Percentiles rank a stretch among this genome's conserved stretches.
Evolutionary conservation across 2,113 vertebrate genomes (phyloP).

Genomic region (Lonchura striata): DNA sequence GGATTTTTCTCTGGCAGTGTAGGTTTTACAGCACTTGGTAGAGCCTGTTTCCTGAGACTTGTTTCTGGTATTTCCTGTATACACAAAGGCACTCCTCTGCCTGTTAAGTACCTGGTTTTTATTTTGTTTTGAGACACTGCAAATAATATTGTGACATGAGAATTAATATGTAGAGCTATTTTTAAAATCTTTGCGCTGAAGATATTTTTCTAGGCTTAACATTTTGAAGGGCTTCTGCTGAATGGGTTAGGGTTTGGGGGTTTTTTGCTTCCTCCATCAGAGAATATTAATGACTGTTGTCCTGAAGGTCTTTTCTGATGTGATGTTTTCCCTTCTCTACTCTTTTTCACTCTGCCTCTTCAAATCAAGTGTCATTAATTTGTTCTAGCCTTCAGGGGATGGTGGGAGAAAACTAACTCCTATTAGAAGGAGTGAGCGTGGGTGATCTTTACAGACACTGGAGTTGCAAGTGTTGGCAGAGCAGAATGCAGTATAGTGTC

Average conservation of each 20-base stretch:
- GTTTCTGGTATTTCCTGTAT: neutral
- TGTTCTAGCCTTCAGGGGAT: slow-evolving; percentile 5
- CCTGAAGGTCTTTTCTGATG: neutral
- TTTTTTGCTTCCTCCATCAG: neutral
- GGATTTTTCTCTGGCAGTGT: neutral
- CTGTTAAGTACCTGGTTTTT: neutral
- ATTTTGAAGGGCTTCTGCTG: neutral
- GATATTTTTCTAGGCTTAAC: neutral
- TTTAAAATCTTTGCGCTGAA: neutral
- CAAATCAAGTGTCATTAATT: slow-evolving; percentile 21
- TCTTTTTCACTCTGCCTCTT: neutral
- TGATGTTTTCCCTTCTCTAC: neutral
- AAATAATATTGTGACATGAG: neutral
- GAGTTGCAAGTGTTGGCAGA: neutral
- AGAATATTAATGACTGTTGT: neutral
- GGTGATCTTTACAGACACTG: slow-evolving; percentile 21
- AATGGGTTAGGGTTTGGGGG: neutral
- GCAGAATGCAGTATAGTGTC: neutral
- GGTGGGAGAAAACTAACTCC: neutral
- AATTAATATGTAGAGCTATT: neutral
- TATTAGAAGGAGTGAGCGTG: neutral
- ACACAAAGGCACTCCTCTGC: neutral
- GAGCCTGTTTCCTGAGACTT: neutral
- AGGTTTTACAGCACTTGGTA: neutral
- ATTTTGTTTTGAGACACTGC: neutral